These are phyloP conservation scores for Reticulitermes speratus DNA, from an alignment of 1,140 invertebrate genomes.

Conservation along the genomic window DNA sequence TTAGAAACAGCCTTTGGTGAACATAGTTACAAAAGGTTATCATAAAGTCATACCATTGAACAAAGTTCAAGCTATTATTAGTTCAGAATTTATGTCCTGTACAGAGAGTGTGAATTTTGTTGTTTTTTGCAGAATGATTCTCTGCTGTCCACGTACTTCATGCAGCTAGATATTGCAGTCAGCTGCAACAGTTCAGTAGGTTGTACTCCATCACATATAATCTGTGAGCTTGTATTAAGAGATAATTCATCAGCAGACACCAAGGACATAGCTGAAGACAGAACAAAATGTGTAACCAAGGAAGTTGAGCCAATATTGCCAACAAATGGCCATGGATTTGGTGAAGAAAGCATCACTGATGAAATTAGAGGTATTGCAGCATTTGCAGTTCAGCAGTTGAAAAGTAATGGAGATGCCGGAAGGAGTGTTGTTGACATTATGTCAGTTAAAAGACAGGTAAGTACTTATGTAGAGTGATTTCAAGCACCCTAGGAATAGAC, in stretches of 20 bases:
- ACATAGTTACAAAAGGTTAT: background rate
- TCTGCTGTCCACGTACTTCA: background rate
- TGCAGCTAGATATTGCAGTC: slow-evolving; percentile 17
- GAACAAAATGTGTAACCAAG: slow-evolving; percentile 16
- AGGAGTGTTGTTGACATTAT: slow-evolving; percentile 23
- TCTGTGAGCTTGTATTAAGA: slow-evolving; percentile 25
- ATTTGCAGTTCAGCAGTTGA: background rate
- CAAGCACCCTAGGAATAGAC: background rate
- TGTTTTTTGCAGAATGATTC: slow-evolving; percentile 29
- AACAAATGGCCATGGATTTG: slow-evolving; percentile 5
- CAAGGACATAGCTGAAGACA: background rate
- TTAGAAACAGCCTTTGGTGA: too few relatives aligned
- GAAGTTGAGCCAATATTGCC: slow-evolving; percentile 1
- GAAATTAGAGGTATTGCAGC: background rate
- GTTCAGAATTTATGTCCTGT: background rate
- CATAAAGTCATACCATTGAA: background rate
- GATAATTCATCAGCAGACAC: slow-evolving; percentile 2
- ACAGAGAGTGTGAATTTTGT: background rate
- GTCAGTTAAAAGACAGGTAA: slow-evolving; percentile 13
- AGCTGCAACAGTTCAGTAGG: slow-evolving; percentile 12
- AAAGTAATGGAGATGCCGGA: background rate
- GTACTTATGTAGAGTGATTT: background rate
- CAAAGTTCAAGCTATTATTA: background rate
- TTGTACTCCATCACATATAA: slow-evolving; percentile 18
- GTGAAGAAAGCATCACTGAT: background rate